Conservation (phyloP, 2,888 invertebrate genomes). For the Drosophila basisetae region DNA sequence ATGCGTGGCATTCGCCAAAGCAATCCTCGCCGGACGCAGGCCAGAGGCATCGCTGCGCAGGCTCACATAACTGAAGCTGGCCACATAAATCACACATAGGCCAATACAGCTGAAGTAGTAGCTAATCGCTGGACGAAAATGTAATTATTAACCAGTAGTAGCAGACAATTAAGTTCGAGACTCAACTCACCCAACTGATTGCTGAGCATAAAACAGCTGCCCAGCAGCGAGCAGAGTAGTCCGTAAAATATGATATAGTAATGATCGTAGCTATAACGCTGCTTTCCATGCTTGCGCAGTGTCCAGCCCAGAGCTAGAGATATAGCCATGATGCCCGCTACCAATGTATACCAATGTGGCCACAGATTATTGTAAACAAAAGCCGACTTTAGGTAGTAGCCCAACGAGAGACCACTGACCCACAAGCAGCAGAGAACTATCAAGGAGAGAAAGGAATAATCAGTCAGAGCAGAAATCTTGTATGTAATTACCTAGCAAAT, state of each 20-base stretch:
- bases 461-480: neutral
- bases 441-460: neutral
- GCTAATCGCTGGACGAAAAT: conserved; percentile 59
- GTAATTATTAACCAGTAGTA: neutral
- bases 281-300: conserved; percentile 67
- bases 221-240: conserved; percentile 74
- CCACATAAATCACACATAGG: conserved; percentile 66
- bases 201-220: conserved; percentile 76
- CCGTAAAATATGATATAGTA: conserved; percentile 82
- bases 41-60: conserved; percentile 73
- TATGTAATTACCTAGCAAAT: conserved; percentile 55
- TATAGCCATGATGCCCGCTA: conserved; percentile 57
- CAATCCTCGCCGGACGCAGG: conserved; percentile 70
- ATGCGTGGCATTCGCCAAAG: conserved; percentile 70
- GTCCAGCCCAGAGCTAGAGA: conserved; percentile 71
- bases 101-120: conserved; percentile 80
- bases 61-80: conserved; percentile 78
- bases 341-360: conserved; percentile 75
- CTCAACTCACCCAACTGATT: conserved; percentile 73
- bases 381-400: conserved; percentile 79
- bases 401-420: conserved; percentile 72
- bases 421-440: conserved; percentile 73
- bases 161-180: neutral
- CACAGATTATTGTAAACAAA: conserved; percentile 76
- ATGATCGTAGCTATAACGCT: conserved; percentile 76